Evolutionary conservation across 2,888 invertebrate genomes (phyloP).

Genomic region (Phorcus lineatus): DNA sequence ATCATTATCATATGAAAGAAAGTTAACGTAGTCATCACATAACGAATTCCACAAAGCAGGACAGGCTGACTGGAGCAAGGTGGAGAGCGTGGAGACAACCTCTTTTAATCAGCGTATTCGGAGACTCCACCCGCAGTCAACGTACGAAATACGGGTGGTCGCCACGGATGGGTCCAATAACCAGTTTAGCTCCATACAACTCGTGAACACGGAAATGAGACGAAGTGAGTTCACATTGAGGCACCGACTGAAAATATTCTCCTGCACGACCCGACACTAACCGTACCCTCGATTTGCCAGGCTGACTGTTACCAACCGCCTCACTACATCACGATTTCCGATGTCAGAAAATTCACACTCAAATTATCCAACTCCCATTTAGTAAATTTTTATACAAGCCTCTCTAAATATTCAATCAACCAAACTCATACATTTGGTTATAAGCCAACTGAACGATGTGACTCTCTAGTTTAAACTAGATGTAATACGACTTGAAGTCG

Average conservation of each 20-base stretch:
- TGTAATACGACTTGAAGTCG: too few relatives aligned
- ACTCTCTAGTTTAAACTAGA: too few relatives aligned
- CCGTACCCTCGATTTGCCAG: background rate
- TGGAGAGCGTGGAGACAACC: background rate
- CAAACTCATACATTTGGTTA: too few relatives aligned
- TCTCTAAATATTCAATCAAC: too few relatives aligned
- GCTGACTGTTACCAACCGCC: too few relatives aligned
- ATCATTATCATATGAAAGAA: too few relatives aligned
- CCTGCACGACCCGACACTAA: background rate
- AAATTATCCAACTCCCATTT: too few relatives aligned
- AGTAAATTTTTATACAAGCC: too few relatives aligned
- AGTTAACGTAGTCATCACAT: too few relatives aligned
- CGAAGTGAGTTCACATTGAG: background rate
- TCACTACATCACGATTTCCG: too few relatives aligned
- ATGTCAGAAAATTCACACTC: too few relatives aligned
- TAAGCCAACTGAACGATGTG: too few relatives aligned
- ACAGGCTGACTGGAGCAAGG: background rate
- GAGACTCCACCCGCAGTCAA: constrained; percentile 87
- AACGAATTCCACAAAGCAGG: background rate
- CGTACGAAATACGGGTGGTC: constrained; percentile 91
- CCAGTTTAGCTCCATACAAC: background rate
- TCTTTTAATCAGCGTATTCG: constrained; percentile 78
- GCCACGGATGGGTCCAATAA: constrained; percentile 86
- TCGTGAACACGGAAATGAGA: background rate
- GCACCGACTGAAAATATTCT: background rate